Percentiles rank a stretch among this genome's conserved stretches.
phyloP scores from a whole-genome alignment of 1,140 invertebrate species.

The Bicyclus anynana region DNA sequence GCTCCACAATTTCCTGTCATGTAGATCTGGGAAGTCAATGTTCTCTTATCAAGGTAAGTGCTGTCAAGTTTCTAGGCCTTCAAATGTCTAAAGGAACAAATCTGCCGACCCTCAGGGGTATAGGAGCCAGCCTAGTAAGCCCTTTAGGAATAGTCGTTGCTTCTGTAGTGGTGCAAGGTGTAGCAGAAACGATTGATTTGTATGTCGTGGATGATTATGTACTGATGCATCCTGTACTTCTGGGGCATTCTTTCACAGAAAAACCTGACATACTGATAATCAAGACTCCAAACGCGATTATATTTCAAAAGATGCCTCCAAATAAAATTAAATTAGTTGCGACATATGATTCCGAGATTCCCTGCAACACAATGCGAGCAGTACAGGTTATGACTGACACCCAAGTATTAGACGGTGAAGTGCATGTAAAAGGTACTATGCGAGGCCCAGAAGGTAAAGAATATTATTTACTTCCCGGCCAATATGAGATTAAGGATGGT shows the following conservation, averaged over 20 bases:
- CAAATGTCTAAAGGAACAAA: slow-evolving; percentile 1
- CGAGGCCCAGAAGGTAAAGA: slow-evolving; percentile 7
- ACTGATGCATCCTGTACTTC: slow-evolving; percentile 5
- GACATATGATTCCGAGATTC: slow-evolving; percentile 2
- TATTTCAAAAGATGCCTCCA: slow-evolving; percentile 5
- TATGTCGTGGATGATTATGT: slow-evolving; percentile 9
- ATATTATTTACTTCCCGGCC: slow-evolving; percentile 9
- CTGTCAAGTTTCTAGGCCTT: background rate
- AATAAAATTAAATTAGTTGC: slow-evolving; percentile 19
- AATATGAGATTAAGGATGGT: slow-evolving; percentile 9
- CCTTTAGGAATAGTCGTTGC: background rate
- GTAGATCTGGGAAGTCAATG: slow-evolving; percentile 22
- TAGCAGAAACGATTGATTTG: background rate
- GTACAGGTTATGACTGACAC: background rate
- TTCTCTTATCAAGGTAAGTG: slow-evolving; percentile 10
- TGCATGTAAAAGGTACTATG: slow-evolving; percentile 3
- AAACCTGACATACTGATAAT: slow-evolving; percentile 12
- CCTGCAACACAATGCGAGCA: background rate
- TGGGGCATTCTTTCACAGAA: slow-evolving; percentile 25
- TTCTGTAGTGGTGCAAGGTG: slow-evolving; percentile 7
- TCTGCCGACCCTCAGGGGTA: slow-evolving; percentile 7
- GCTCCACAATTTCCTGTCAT: background rate
- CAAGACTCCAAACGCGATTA: slow-evolving; percentile 18
- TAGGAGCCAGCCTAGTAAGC: slow-evolving; percentile 2
- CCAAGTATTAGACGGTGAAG: background rate